Evolutionary conservation across 2,888 invertebrate species (phyloP).

Genomic region (Byasa hedistus): DNA sequence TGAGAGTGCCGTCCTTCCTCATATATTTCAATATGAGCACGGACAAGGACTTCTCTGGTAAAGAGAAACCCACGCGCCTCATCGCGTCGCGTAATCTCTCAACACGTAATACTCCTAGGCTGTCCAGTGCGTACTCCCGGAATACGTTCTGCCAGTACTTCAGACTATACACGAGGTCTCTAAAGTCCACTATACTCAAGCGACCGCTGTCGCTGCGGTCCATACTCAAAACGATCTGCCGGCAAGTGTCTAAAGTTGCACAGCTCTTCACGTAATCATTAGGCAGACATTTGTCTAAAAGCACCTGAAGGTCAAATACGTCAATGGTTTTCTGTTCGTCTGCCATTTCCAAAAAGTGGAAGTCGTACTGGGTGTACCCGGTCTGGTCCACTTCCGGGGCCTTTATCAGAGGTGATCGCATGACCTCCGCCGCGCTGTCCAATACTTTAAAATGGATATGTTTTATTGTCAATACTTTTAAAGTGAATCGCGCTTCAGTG

Average conservation of each 20-base stretch:
- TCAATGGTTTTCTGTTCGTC: conserved; percentile 95
- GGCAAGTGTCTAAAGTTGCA: conserved; percentile 94
- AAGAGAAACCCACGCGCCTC: conserved; percentile 91
- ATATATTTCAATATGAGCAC: conserved; percentile 92
- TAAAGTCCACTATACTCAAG: conserved; percentile 91
- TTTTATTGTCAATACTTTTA: conserved; percentile 89
- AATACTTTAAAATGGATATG: conserved; percentile 87
- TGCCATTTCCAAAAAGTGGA: conserved; percentile 92
- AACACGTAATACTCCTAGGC: conserved; percentile 92
- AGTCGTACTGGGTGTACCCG: conserved; percentile 91
- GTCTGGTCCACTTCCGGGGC: conserved; percentile 85
- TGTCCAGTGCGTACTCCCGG: conserved; percentile 93
- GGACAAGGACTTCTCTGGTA: conserved; percentile 91
- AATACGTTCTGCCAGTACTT: conserved; percentile 95
- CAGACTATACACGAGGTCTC: conserved; percentile 93
- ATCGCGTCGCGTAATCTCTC: conserved; percentile 91
- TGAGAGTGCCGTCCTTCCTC: conserved; percentile 94
- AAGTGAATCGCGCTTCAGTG: conserved; percentile 92
- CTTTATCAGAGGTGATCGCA: conserved; percentile 87
- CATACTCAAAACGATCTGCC: conserved; percentile 92
- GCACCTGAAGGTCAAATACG: conserved; percentile 93
- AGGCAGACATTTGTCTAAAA: conserved; percentile 93
- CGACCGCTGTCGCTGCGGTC: conserved; percentile 91
- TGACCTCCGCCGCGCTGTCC: conserved; percentile 83
- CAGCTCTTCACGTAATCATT: conserved; percentile 97